Conservation (phyloP, 2,888 invertebrate genomes). For the Synanthedon myopaeformis region DNA sequence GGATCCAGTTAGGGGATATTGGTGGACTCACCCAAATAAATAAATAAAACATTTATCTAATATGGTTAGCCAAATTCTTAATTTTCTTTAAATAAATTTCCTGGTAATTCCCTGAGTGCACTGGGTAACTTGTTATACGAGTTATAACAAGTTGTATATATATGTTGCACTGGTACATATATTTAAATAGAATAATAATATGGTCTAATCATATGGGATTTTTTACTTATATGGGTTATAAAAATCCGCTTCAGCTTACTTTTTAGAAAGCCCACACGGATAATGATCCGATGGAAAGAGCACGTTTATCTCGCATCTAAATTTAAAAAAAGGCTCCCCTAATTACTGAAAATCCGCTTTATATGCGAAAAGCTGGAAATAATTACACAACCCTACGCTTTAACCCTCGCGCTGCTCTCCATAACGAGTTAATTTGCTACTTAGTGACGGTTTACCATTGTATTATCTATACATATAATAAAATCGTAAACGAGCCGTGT, state of each 20-base stretch:
- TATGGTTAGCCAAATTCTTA: too few relatives aligned
- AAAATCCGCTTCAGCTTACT: not conserved
- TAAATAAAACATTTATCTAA: too few relatives aligned
- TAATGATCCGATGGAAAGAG: constrained; percentile 23
- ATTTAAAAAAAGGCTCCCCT: constrained; percentile 20
- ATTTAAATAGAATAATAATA: too few relatives aligned
- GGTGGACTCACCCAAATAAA: too few relatives aligned
- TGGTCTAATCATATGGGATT: too few relatives aligned
- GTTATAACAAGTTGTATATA: too few relatives aligned
- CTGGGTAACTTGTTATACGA: too few relatives aligned
- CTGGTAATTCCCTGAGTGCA: too few relatives aligned
- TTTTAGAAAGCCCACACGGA: constrained; percentile 5
- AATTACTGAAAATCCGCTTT: constrained; percentile 16
- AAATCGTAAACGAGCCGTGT: not conserved
- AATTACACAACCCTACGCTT: constrained; percentile 11
- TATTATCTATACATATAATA: not conserved
- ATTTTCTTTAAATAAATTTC: too few relatives aligned
- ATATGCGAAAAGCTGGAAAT: constrained; percentile 16
- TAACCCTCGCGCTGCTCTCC: not conserved
- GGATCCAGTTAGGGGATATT: too few relatives aligned
- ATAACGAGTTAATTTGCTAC: not conserved
- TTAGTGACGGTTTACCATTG: not conserved
- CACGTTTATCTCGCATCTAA: constrained; percentile 22
- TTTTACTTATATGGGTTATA: too few relatives aligned
- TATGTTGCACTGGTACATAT: too few relatives aligned